These are phyloP conservation scores for Ifrita kowaldi DNA, from an alignment of 2,113 vertebrate genomes.

Conservation along the genomic window DNA sequence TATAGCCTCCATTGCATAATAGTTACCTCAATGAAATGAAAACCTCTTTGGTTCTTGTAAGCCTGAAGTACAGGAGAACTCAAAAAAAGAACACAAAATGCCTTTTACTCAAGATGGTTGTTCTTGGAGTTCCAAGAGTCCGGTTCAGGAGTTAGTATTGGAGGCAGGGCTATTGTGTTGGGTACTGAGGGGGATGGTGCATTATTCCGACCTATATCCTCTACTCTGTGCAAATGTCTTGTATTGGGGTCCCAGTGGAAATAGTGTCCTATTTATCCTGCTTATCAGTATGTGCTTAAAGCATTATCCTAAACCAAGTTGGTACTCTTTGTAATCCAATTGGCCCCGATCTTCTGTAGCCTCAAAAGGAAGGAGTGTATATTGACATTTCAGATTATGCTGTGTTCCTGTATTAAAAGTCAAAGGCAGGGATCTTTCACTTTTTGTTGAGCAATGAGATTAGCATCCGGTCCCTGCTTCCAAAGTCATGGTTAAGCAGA, in stretches of 20 bases:
- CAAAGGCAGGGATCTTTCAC: background rate
- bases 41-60: background rate
- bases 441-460: background rate
- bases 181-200: background rate
- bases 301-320: background rate
- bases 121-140: background rate
- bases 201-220: background rate
- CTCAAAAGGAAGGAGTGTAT: background rate
- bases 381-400: slow-evolving; percentile 24
- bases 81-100: background rate
- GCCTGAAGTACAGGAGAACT: background rate
- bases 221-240: background rate
- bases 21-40: background rate
- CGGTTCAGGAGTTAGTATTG: background rate
- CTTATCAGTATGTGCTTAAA: slow-evolving; percentile 14
- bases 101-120: background rate
- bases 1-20: background rate
- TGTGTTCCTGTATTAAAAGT: background rate
- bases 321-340: background rate
- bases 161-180: too few relatives aligned
- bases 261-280: background rate
- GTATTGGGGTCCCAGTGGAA: background rate
- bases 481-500: background rate
- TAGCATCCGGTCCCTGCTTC: background rate
- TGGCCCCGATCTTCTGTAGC: background rate